Conservation (phyloP, 2,888 invertebrate genomes). For the Camptogramma bilineatum region DNA sequence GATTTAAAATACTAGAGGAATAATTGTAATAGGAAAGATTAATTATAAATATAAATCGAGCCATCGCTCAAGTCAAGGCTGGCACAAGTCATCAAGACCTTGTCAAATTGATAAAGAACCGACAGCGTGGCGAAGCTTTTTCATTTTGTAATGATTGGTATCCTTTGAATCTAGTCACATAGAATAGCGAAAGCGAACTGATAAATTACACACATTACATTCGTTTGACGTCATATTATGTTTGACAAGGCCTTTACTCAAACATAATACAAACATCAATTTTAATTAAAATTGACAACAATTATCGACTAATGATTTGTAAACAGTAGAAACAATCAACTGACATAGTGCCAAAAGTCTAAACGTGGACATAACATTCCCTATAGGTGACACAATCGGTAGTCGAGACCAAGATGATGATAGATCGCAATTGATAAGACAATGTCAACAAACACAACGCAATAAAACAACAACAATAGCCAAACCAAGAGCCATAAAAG, state of each 20-base stretch:
- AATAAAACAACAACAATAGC: slow-evolving; percentile 23
- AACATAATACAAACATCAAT: not conserved
- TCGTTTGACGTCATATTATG: too few species aligned
- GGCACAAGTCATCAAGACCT: not conserved
- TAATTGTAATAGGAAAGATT: not conserved
- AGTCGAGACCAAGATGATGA: slow-evolving; percentile 15
- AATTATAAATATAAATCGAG: not conserved
- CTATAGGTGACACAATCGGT: slow-evolving; percentile 1
- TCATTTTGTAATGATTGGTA: too few species aligned
- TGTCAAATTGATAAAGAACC: too few species aligned
- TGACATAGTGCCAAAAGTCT: slow-evolving; percentile 23
- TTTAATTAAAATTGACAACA: not conserved
- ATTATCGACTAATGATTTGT: slow-evolving; percentile 1
- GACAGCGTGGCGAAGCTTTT: too few species aligned
- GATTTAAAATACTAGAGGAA: too few species aligned
- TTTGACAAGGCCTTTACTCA: too few species aligned
- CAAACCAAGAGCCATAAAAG: slow-evolving; percentile 2
- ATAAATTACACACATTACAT: too few species aligned
- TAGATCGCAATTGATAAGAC: slow-evolving; percentile 13
- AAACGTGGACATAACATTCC: slow-evolving; percentile 21
- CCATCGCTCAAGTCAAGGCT: not conserved
- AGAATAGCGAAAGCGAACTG: too few species aligned
- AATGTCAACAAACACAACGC: slow-evolving; percentile 15
- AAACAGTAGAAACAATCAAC: slow-evolving; percentile 1
- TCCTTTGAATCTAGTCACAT: too few species aligned